These are phyloP conservation scores for Periophthalmus magnuspinnatus DNA, from an alignment of 2,797 vertebrate species.

Conservation along the genomic window DNA sequence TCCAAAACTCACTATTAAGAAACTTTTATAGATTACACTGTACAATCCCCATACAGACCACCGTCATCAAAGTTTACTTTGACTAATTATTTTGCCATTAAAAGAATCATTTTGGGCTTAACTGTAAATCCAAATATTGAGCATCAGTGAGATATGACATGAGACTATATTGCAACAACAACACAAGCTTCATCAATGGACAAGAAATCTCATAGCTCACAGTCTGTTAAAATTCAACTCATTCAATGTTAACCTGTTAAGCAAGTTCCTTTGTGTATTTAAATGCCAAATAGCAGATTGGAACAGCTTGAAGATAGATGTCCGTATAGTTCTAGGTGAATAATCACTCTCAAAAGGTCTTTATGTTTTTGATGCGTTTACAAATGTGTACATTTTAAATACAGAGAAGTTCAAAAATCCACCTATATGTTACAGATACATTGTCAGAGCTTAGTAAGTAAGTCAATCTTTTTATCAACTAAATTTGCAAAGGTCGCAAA, in stretches of 20 bases:
- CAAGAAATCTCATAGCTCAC: neutral
- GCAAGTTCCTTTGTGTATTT: neutral
- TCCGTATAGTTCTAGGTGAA: neutral
- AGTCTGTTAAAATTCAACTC: slow-evolving; percentile 13
- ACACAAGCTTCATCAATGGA: neutral
- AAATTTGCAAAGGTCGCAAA: too few species aligned
- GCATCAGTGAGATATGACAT: neutral
- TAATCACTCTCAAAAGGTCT: neutral
- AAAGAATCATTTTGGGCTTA: neutral
- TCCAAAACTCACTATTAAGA: neutral
- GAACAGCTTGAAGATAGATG: neutral
- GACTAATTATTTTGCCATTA: neutral
- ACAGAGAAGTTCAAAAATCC: too few species aligned
- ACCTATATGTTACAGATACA: too few species aligned
- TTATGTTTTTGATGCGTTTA: too few species aligned
- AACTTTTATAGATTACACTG: too few species aligned
- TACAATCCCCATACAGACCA: too few species aligned
- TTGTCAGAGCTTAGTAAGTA: too few species aligned
- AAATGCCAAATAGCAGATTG: neutral
- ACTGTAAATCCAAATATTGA: neutral
- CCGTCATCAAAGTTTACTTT: too few species aligned
- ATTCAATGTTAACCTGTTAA: slow-evolving; percentile 8
- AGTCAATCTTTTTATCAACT: too few species aligned
- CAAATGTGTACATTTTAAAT: too few species aligned
- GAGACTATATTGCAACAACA: neutral